A percentile compares a stretch with the other conserved stretches of the same genome.
These are phyloP conservation scores for Hypomecis atomaria DNA, from an alignment of 2,888 invertebrate species.

Conservation along the genomic window DNA sequence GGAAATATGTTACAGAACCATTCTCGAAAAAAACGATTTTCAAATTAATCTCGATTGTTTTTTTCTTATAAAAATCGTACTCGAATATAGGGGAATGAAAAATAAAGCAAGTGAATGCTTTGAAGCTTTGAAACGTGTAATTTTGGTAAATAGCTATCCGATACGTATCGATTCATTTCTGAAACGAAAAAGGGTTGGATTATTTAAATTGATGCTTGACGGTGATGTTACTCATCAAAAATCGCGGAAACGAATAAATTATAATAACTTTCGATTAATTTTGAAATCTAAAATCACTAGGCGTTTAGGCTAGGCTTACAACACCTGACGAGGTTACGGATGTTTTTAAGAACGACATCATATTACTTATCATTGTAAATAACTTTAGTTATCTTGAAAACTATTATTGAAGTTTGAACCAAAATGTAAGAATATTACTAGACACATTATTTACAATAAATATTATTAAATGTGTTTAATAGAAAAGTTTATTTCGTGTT, in stretches of 20 bases:
- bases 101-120: slow-evolving; percentile 76
- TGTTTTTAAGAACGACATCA: too few relatives aligned
- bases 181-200: slow-evolving; percentile 64
- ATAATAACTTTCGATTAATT: background rate
- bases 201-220: slow-evolving; percentile 36
- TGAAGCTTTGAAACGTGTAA: slow-evolving; percentile 79
- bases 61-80: slow-evolving; percentile 73
- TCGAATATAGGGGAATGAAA: slow-evolving; percentile 75
- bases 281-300: background rate
- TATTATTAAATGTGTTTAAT: too few relatives aligned
- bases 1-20: slow-evolving; percentile 51
- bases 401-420: too few relatives aligned
- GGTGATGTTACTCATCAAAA: slow-evolving; percentile 27
- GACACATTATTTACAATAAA: too few relatives aligned
- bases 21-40: slow-evolving; percentile 32
- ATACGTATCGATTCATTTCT: slow-evolving; percentile 78
- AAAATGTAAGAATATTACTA: too few relatives aligned
- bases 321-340: too few relatives aligned
- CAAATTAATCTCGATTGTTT: slow-evolving; percentile 51
- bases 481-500: too few relatives aligned
- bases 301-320: too few relatives aligned
- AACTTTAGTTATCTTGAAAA: too few relatives aligned
- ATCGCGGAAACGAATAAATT: slow-evolving; percentile 18
- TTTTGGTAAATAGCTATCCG: slow-evolving; percentile 81
- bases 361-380: too few relatives aligned